These are phyloP conservation scores for Thunnus maccoyii DNA, from an alignment of 2,113 vertebrate genomes.

Conservation along the genomic window DNA sequence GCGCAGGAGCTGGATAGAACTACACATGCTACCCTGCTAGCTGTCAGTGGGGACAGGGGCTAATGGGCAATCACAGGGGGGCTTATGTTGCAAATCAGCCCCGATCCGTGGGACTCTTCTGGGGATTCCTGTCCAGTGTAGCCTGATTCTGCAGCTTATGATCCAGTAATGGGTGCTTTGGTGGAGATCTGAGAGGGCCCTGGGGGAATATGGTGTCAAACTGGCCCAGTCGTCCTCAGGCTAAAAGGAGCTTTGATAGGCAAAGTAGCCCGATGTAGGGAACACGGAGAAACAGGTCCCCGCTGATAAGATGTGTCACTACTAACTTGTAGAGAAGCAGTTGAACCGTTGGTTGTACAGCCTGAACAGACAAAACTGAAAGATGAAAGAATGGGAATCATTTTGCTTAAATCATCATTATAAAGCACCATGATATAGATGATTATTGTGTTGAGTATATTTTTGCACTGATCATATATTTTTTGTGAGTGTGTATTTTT, in stretches of 20 bases:
- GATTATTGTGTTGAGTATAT: no score
- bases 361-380: background rate
- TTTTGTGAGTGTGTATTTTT: background rate
- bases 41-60: constrained; percentile 71
- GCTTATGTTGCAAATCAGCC: constrained; percentile 80
- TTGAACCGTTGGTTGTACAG: constrained; percentile 29
- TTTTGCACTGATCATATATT: background rate
- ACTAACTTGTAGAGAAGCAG: constrained; percentile 61
- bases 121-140: constrained; percentile 80
- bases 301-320: constrained; percentile 75
- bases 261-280: constrained; percentile 59
- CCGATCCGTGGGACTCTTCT: constrained; percentile 66
- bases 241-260: constrained; percentile 79
- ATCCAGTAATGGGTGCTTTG: constrained; percentile 79
- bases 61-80: constrained; percentile 85
- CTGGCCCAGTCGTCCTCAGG: constrained; percentile 64
- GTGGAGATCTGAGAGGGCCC: constrained; percentile 68
- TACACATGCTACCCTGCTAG: constrained; percentile 80
- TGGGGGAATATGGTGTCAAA: constrained; percentile 69
- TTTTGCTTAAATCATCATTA: no score
- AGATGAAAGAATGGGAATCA: no score
- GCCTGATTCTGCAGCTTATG: constrained; percentile 71
- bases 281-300: constrained; percentile 71
- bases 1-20: constrained; percentile 34
- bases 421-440: no score